phyloP scores from a whole-genome alignment of 2,797 vertebrate genomes.

The Macrochelys suwanniensis region DNA sequence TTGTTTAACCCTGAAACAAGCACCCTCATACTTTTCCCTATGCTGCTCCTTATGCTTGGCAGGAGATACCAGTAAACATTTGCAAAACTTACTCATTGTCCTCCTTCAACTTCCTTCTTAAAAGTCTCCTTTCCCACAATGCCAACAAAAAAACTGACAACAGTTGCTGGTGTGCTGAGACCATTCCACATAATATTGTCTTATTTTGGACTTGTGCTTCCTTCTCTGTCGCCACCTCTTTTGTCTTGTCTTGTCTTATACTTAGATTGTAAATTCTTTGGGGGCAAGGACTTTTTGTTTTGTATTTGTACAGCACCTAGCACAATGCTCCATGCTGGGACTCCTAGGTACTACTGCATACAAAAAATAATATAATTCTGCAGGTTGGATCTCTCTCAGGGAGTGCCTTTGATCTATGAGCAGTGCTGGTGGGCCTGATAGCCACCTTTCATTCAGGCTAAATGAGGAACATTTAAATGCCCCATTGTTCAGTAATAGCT shows the following conservation, averaged over 20 bases:
- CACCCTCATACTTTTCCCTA: not conserved
- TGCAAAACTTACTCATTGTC: not conserved
- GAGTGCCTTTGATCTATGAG: not conserved
- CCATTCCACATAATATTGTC: not conserved
- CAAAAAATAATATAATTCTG: not conserved
- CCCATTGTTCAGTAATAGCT: slow-evolving; percentile 19
- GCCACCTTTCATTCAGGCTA: not conserved
- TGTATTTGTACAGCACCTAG: not conserved
- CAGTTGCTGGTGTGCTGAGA: not conserved
- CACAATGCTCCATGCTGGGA: not conserved
- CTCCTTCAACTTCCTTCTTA: not conserved
- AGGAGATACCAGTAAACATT: not conserved
- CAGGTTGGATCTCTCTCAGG: not conserved
- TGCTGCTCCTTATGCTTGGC: not conserved
- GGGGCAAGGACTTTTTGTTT: not conserved
- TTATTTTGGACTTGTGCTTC: not conserved
- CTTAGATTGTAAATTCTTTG: not conserved
- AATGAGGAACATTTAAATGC: not conserved
- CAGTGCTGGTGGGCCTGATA: not conserved
- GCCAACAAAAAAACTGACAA: not conserved
- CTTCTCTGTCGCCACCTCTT: not conserved
- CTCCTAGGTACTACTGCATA: not conserved
- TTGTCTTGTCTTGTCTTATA: not conserved
- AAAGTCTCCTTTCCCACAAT: not conserved
- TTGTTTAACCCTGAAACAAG: not conserved